phyloP scores from a whole-genome alignment of 2,888 invertebrate species.

The Microctonus hyperodae region DNA sequence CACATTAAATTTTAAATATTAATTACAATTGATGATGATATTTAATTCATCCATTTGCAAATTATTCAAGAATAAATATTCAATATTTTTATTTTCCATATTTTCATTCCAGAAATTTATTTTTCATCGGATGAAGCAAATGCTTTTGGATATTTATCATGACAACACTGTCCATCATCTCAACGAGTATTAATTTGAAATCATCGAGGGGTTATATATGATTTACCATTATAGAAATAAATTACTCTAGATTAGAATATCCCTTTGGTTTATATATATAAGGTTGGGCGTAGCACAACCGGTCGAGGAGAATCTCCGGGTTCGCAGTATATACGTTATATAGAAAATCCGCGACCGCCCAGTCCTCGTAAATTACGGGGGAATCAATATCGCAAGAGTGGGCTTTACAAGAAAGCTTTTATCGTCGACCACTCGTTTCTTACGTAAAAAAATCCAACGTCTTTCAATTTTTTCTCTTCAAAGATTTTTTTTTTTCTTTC shows the following conservation, averaged over 20 bases:
- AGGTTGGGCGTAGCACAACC: constrained; percentile 21
- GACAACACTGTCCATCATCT: background rate
- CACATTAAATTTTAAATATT: too few species aligned
- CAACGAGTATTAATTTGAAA: constrained; percentile 27
- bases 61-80: too few species aligned
- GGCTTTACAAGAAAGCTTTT: constrained; percentile 43
- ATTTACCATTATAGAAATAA: constrained; percentile 39
- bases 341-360: constrained; percentile 29
- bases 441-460: constrained; percentile 12
- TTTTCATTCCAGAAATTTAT: too few species aligned
- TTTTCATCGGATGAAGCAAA: background rate
- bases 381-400: constrained; percentile 45
- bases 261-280: background rate
- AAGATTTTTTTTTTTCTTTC: constrained; percentile 5
- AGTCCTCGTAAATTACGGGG: constrained; percentile 41
- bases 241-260: constrained; percentile 40
- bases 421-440: constrained; percentile 28
- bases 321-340: constrained; percentile 7
- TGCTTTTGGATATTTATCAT: background rate
- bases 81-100: too few species aligned
- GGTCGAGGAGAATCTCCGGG: constrained; percentile 14
- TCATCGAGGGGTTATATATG: constrained; percentile 32
- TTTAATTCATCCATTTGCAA: too few species aligned
- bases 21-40: too few species aligned
- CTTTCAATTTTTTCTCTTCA: constrained; percentile 3